Conservation (phyloP, 1,140 invertebrate species). For the Dreissena polymorpha region DNA sequence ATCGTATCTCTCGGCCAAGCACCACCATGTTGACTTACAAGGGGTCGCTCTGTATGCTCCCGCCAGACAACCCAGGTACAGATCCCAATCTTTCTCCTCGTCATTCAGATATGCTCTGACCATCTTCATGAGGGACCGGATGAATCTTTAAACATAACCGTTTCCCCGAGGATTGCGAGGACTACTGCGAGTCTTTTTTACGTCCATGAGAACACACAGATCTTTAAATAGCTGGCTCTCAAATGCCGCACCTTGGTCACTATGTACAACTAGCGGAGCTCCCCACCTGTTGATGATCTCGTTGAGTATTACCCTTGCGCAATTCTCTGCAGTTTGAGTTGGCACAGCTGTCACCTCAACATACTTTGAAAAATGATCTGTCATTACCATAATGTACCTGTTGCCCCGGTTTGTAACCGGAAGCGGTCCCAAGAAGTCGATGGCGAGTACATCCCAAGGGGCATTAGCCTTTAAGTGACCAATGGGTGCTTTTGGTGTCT, state of each 20-base stretch:
- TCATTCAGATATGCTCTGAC: conserved; percentile 42
- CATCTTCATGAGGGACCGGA: conserved; percentile 64
- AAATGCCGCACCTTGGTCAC: conserved; percentile 75
- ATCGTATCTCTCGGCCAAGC: conserved; percentile 43
- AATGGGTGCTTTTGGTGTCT: too few species aligned
- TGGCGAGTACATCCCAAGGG: background rate
- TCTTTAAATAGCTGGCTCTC: conserved; percentile 61
- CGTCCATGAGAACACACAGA: conserved; percentile 47
- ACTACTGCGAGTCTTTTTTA: conserved; percentile 56
- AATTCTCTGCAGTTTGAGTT: conserved; percentile 74
- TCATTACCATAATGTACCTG: conserved; percentile 8
- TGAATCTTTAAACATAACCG: conserved; percentile 66
- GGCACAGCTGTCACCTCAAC: background rate
- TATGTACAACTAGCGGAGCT: conserved; percentile 69
- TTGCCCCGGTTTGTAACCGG: background rate
- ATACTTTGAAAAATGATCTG: background rate
- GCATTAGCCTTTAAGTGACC: too few species aligned
- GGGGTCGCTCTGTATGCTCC: conserved; percentile 51
- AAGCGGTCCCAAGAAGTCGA: background rate
- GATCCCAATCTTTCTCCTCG: conserved; percentile 13
- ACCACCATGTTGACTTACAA: conserved; percentile 43
- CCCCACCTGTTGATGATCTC: conserved; percentile 63
- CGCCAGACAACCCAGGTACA: background rate
- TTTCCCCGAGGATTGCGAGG: conserved; percentile 65
- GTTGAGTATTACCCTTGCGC: conserved; percentile 75